Evolutionary conservation across 2,888 invertebrate genomes (phyloP).

Genomic region (Amiota mariae): DNA sequence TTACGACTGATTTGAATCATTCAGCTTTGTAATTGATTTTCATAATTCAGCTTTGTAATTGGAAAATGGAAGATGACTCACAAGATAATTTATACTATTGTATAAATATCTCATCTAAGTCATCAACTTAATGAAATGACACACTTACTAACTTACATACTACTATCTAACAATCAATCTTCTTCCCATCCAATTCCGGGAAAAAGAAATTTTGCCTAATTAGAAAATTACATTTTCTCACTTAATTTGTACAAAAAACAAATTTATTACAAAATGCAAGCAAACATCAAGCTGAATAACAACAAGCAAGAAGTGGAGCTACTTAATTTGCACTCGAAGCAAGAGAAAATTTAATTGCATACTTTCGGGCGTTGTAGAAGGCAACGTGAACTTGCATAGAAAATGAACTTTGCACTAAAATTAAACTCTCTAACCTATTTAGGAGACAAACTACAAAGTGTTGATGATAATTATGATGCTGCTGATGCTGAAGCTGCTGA

Average conservation of each 20-base stretch:
- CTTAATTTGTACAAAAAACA: slow-evolving; percentile 58
- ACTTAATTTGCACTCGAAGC: slow-evolving; percentile 18
- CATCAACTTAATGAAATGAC: too few species aligned
- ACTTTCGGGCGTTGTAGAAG: slow-evolving; percentile 55
- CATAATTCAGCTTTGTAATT: too few species aligned
- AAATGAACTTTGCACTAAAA: slow-evolving; percentile 62
- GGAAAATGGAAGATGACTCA: too few species aligned
- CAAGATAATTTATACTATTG: too few species aligned
- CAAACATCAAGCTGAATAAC: neutral
- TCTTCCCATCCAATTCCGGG: too few species aligned
- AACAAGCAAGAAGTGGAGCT: slow-evolving; percentile 10
- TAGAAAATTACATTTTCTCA: slow-evolving; percentile 61
- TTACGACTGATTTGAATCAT: too few species aligned
- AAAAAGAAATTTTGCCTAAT: slow-evolving; percentile 45
- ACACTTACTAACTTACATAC: too few species aligned
- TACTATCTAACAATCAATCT: too few species aligned
- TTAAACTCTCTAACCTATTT: slow-evolving; percentile 68
- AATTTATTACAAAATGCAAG: slow-evolving; percentile 48
- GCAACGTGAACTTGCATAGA: neutral
- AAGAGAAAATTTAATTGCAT: slow-evolving; percentile 61
- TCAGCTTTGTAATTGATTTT: too few species aligned
- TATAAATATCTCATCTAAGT: too few species aligned
- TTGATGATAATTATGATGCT: slow-evolving; percentile 21
- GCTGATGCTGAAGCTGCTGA: slow-evolving; percentile 47
- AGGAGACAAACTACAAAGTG: slow-evolving; percentile 37